Conservation (phyloP, 2,888 invertebrate species). For the Brachyptera putata region DNA sequence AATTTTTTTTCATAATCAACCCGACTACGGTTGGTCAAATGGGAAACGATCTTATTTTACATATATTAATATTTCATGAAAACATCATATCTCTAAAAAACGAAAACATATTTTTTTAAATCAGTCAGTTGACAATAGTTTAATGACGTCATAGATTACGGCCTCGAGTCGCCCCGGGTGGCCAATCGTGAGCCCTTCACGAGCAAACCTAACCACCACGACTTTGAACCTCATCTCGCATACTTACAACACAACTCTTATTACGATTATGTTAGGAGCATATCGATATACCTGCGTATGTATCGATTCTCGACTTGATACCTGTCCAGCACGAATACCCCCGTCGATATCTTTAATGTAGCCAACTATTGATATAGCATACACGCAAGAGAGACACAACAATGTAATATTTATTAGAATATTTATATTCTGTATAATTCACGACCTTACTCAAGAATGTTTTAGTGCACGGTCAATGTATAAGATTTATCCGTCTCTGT, state of each 20-base stretch:
- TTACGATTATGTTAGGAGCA: too few species aligned
- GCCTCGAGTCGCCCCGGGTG: conserved; percentile 18
- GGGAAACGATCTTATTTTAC: too few species aligned
- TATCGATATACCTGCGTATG: neutral
- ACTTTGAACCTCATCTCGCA: conserved; percentile 14
- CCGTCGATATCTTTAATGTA: neutral
- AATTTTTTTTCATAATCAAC: too few species aligned
- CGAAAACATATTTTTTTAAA: too few species aligned
- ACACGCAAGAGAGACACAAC: neutral
- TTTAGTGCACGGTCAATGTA: neutral
- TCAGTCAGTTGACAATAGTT: too few species aligned
- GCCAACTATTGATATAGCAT: too few species aligned
- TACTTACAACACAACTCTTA: too few species aligned
- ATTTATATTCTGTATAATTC: neutral
- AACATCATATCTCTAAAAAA: too few species aligned
- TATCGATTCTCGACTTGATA: neutral
- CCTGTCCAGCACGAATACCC: neutral
- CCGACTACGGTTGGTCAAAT: too few species aligned
- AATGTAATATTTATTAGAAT: neutral
- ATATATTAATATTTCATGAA: too few species aligned
- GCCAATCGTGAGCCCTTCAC: conserved; percentile 11
- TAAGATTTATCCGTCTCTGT: neutral
- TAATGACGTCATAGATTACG: too few species aligned
- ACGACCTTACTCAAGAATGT: conserved; percentile 10
- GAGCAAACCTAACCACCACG: conserved; percentile 4